Base-by-base conservation (phyloP, 1,140 invertebrate species). In the Cyclina sinensis region DNA sequence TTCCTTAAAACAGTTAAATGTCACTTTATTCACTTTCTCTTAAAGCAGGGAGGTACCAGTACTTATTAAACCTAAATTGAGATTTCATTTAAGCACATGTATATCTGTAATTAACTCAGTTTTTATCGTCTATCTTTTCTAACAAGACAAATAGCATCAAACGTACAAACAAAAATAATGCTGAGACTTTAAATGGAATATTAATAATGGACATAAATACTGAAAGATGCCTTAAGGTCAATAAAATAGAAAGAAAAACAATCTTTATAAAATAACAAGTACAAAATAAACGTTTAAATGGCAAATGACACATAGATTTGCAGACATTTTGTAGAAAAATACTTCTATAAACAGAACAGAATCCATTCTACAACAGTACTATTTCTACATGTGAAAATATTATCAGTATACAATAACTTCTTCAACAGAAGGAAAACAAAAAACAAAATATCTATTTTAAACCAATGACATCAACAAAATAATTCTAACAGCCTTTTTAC, bases 251-350 rank as follows among this genome's bases (percentile, higher is more conserved):
- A 16, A n/a, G n/a, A n/a, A 70, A 70, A 37, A 70, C 65, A 70
- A 70, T 27, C 18, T 62, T n/a, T n/a, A n/a, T n/a, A n/a, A 27
- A 18, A 62, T 70, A 70, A 70, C 27, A 70, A 70, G 37, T 70
- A 70, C 65, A 70, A 70, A 70, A 70, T 70, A 70, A 70, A n/a
- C n/a, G n/a, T 70, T 70, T 37, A 70, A 70, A 12, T 37, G 35
- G n/a, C n/a, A n/a, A n/a, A n/a, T n/a, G n/a, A n/a, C n/a, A 70
- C 65, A 70, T 7, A 70, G 16, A 70, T 70, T 62, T 70, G 21
- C 65, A 70, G 65, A 70, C 27, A 70, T 18, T n/a, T 70, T 70
- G 65, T 70, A 70, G 65, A 70, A 70, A 70, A 70, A 70, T 70
- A 70, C 24, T 7, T 70, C 65, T 70, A 70, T 70, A 70, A 70